These are phyloP conservation scores for Operophtera brumata DNA, from an alignment of 2,888 invertebrate genomes.

Conservation along the genomic window DNA sequence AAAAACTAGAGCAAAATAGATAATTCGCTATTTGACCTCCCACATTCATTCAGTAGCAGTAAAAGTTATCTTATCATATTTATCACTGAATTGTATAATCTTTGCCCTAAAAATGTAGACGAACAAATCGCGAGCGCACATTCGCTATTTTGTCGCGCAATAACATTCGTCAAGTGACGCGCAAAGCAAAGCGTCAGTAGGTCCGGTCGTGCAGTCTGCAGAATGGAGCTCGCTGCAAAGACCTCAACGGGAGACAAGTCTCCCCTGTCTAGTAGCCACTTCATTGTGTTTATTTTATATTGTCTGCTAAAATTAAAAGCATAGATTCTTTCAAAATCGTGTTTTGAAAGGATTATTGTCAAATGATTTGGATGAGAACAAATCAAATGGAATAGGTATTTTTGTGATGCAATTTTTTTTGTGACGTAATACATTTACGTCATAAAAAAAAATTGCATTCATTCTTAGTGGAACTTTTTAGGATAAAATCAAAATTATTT, in stretches of 20 bases:
- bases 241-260: slow-evolving; percentile 27
- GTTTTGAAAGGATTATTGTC: slow-evolving; percentile 26
- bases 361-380: slow-evolving; percentile 15
- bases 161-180: slow-evolving; percentile 17
- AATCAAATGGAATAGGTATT: slow-evolving; percentile 6
- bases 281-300: slow-evolving; percentile 33
- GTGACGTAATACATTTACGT: neutral
- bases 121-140: slow-evolving; percentile 31
- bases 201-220: slow-evolving; percentile 22
- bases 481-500: too few species aligned
- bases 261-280: slow-evolving; percentile 31
- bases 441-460: too few species aligned
- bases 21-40: slow-evolving; percentile 27
- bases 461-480: too few species aligned
- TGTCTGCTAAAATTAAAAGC: slow-evolving; percentile 32
- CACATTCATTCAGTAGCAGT: slow-evolving; percentile 28
- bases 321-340: slow-evolving; percentile 30
- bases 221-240: slow-evolving; percentile 29
- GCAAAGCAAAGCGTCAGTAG: slow-evolving; percentile 4
- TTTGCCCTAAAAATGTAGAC: slow-evolving; percentile 31
- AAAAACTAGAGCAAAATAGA: slow-evolving; percentile 31
- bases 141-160: slow-evolving; percentile 35
- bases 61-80: slow-evolving; percentile 34
- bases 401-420: neutral
- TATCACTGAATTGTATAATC: slow-evolving; percentile 30